Evolutionary conservation across 2,888 invertebrate species (phyloP).

Genomic region (Rhingia rostrata): DNA sequence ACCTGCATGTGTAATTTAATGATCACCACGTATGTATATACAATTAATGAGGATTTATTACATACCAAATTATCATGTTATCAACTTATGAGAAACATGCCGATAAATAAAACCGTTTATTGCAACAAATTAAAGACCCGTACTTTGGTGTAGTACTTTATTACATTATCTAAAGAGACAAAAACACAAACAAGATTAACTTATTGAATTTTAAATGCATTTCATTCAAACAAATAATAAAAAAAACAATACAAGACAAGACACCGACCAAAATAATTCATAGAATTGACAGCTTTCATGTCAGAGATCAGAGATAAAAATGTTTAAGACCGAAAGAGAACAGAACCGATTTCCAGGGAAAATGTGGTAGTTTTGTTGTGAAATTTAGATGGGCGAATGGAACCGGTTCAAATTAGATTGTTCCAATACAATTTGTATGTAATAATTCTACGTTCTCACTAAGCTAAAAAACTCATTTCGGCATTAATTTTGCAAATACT

Average conservation of each 20-base stretch:
- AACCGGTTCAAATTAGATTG: too few species aligned
- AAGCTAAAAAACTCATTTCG: too few species aligned
- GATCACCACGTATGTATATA: background rate
- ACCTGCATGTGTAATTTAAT: constrained; percentile 19
- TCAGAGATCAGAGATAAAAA: background rate
- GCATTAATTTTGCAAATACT: too few species aligned
- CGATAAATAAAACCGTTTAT: background rate
- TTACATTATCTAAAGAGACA: background rate
- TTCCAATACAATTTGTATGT: too few species aligned
- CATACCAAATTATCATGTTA: constrained; percentile 52
- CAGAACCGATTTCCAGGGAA: too few species aligned
- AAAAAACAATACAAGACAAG: background rate
- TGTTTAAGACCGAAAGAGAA: too few species aligned
- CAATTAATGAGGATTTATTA: background rate
- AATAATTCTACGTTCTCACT: too few species aligned
- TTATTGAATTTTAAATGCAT: background rate
- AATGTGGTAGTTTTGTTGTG: too few species aligned
- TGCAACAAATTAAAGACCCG: background rate
- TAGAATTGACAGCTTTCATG: background rate
- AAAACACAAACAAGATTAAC: background rate
- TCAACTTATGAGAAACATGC: constrained; percentile 23
- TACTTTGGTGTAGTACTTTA: background rate
- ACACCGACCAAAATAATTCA: background rate
- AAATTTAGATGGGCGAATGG: too few species aligned
- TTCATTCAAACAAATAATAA: background rate